Percentiles rank a stretch among this genome's conserved stretches.
These are phyloP conservation scores for Diplodus puntazzo DNA, from an alignment of 2,797 vertebrate species.

Conservation along the genomic window DNA sequence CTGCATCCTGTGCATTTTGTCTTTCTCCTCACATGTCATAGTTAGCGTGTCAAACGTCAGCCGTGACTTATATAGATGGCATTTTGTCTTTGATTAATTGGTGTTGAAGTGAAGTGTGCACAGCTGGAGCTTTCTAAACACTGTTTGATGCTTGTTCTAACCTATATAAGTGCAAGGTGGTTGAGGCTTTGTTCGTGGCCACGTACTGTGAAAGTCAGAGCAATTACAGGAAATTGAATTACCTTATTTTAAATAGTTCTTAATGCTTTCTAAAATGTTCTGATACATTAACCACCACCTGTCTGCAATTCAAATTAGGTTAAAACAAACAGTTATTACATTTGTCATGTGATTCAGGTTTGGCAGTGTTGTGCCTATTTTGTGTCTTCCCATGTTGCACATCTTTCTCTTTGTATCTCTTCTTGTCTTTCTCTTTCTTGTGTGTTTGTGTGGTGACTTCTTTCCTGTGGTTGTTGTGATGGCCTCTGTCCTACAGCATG, in stretches of 20 bases:
- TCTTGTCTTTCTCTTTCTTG: constrained; percentile 63
- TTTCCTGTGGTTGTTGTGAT: constrained; percentile 79
- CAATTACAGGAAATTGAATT: constrained; percentile 9
- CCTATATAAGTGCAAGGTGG: neutral
- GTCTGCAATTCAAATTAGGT: constrained; percentile 5
- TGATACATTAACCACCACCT: constrained; percentile 3
- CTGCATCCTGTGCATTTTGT: constrained; percentile 47
- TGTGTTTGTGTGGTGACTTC: constrained; percentile 75
- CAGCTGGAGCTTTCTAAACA: constrained; percentile 11
- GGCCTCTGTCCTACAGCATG: constrained; percentile 81
- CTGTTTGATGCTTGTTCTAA: constrained; percentile 29
- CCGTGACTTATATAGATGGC: neutral
- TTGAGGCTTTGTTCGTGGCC: neutral
- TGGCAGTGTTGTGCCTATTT: constrained; percentile 42
- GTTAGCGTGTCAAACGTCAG: constrained; percentile 8
- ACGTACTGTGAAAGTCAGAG: neutral
- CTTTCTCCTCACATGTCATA: constrained; percentile 39
- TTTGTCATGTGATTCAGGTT: constrained; percentile 16
- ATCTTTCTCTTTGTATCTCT: constrained; percentile 56
- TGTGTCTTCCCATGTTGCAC: constrained; percentile 52
- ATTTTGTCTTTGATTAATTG: constrained; percentile 16
- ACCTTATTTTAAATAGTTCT: neutral
- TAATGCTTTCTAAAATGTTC: constrained; percentile 11
- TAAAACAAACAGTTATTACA: constrained; percentile 29
- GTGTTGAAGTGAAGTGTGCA: constrained; percentile 11